Evolutionary conservation across 23 tunicate species (phyloP).

Genomic region (Halocynthia aurantium): DNA sequence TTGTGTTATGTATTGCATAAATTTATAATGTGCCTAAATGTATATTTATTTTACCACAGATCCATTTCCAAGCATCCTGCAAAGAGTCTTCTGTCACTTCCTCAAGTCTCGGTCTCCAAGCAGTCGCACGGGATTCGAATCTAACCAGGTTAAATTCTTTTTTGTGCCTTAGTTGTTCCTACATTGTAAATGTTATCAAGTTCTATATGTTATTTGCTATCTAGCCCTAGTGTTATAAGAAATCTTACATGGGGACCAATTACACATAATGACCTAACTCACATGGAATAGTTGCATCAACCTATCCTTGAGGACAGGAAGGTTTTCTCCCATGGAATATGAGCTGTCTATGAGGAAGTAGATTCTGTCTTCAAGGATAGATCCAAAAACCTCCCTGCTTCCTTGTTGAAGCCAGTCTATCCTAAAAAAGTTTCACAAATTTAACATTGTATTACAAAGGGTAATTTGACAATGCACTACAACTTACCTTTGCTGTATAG

Average conservation of each 20-base stretch:
- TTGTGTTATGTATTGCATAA: too few relatives aligned
- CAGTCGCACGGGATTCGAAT: slow-evolving; percentile 73
- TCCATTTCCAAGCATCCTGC: slow-evolving; percentile 83
- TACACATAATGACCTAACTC: background rate
- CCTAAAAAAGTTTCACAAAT: slow-evolving; percentile 20
- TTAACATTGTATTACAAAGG: background rate
- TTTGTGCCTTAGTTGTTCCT: slow-evolving; percentile 92
- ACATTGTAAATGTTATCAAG: background rate
- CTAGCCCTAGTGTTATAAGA: background rate
- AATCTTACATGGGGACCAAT: background rate
- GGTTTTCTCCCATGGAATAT: slow-evolving; percentile 74
- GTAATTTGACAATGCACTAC: background rate
- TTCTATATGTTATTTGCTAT: background rate
- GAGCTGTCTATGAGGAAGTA: slow-evolving; percentile 86
- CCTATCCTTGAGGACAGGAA: slow-evolving; percentile 66
- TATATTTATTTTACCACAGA: slow-evolving; percentile 33
- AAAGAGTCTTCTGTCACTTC: slow-evolving; percentile 75
- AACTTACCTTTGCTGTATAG: slow-evolving; percentile 69
- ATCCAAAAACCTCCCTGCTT: slow-evolving; percentile 89
- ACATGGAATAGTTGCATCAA: slow-evolving; percentile 87
- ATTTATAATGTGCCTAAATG: too few relatives aligned
- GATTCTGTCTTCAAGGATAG: slow-evolving; percentile 78
- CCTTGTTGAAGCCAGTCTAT: slow-evolving; percentile 95
- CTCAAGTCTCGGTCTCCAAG: slow-evolving; percentile 72
- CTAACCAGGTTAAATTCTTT: slow-evolving; percentile 72